Evolutionary conservation across 1,140 invertebrate genomes (phyloP), one percentile per base, ranked within the genome.

Genomic region (Aphelinus certus): DNA sequence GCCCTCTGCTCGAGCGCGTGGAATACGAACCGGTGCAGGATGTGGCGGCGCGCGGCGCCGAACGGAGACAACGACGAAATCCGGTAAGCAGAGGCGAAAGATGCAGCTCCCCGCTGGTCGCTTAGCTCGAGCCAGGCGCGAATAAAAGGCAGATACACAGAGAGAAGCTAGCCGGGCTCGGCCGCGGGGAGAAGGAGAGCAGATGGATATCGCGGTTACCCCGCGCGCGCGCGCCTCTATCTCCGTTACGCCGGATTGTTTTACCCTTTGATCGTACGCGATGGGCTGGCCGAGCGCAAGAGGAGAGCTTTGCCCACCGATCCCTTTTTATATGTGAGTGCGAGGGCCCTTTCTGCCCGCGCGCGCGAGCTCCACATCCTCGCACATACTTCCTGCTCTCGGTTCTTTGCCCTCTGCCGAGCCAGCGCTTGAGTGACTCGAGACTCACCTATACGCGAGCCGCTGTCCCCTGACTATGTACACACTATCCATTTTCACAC

Each of bases 151-250:
- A 51, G 51, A 55, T 7, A 3, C 7, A 42, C n/a, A 69, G 63
- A 65, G 48, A 49, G 10, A 65, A 26, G 26, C 26, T 26, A 26
- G 26, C 26, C 26, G 26, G 26, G 26, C 26, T 26, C 26, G 26
- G 26, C 26, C 26, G 26, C 26, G 26, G 26, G 26, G 26, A 26
- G 26, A 51, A 51, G 63, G 7, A 53, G 56, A 46, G 73, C 77
- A 81, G 76, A 73, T 86, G 80, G 80, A 83, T 86, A 84, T 86
- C 83, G 79, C 72, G 84, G 83, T 84, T 85, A 85, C 84, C 2
- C 6, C 48, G 3, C 2, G 7, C 78, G 7, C 78, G 72, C 72
- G 78, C 79, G 81, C 79, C 78, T 71, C 78, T 79, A 71, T 76
- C 63, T 78, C 73, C 80, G 83, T 85, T 83, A 85, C 82, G 84